Conservation (phyloP, 1,140 invertebrate species). For the Paralvinella palmiformis region DNA sequence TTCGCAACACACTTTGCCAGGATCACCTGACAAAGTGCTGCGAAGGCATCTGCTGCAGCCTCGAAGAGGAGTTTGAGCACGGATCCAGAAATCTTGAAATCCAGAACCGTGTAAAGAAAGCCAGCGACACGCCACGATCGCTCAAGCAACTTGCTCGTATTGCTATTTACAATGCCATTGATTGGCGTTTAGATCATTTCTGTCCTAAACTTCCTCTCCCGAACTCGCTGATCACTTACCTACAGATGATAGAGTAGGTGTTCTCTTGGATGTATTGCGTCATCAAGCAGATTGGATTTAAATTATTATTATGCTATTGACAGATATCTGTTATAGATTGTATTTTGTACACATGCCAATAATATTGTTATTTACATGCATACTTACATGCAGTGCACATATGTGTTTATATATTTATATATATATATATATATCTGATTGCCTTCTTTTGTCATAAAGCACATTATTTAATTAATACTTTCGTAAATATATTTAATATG, state of each 20-base stretch:
- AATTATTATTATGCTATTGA: neutral
- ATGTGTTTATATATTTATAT: neutral
- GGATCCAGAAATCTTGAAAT: slow-evolving; percentile 11
- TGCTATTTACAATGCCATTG: slow-evolving; percentile 15
- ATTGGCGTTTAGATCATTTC: slow-evolving; percentile 14
- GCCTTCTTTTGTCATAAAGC: too few species aligned
- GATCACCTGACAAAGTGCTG: slow-evolving; percentile 4
- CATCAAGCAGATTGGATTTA: neutral
- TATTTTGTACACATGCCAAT: neutral
- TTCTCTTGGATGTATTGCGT: neutral
- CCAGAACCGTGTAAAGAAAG: slow-evolving; percentile 9
- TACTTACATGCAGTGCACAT: neutral
- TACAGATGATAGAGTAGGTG: slow-evolving; percentile 9
- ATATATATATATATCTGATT: neutral
- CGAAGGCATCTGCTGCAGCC: slow-evolving; percentile 15
- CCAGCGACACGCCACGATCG: slow-evolving; percentile 11
- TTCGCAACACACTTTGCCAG: slow-evolving; percentile 18
- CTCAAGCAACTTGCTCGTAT: slow-evolving; percentile 18
- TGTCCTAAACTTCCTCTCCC: slow-evolving; percentile 15
- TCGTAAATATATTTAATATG: too few species aligned
- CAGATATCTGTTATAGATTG: neutral
- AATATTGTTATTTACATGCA: neutral
- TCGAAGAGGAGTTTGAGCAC: slow-evolving; percentile 20
- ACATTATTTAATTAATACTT: too few species aligned
- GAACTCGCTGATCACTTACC: slow-evolving; percentile 14